Percentiles rank a stretch among this genome's conserved stretches.
Conservation (phyloP, 2,797 vertebrate genomes). For the Percopsis omiscomaycus region DNA sequence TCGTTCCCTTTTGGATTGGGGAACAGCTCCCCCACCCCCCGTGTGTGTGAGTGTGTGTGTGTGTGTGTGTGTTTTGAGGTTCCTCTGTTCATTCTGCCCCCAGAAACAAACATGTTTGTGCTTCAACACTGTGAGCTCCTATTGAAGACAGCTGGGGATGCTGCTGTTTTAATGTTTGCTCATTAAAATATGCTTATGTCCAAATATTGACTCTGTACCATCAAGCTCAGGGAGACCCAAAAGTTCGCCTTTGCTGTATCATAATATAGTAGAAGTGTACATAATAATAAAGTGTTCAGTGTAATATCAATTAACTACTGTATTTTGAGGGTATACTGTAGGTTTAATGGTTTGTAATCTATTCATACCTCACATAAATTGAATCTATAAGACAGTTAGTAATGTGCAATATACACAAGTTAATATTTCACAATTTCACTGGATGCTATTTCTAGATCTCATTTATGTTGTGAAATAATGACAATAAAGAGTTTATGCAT, state of each 20-base stretch:
- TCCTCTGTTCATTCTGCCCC: conserved; percentile 50
- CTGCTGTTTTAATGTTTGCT: conserved; percentile 51
- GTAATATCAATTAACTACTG: too few relatives aligned
- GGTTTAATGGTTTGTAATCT: too few relatives aligned
- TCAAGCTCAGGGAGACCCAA: conserved; percentile 47
- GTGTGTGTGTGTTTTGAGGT: conserved; percentile 18
- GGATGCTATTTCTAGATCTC: too few relatives aligned
- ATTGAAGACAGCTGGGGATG: conserved; percentile 47
- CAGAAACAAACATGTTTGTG: conserved; percentile 64
- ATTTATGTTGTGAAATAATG: too few relatives aligned
- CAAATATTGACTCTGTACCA: conserved; percentile 62
- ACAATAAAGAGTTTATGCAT: too few relatives aligned
- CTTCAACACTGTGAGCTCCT: conserved; percentile 55
- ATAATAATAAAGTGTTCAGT: too few relatives aligned
- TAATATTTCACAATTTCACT: too few relatives aligned
- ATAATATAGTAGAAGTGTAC: conserved; percentile 13
- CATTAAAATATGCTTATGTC: conserved; percentile 68
- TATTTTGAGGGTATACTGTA: too few relatives aligned
- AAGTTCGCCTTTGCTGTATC: conserved; percentile 50
- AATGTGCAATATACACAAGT: too few relatives aligned
- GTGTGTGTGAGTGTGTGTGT: conserved; percentile 38
- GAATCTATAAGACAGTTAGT: too few relatives aligned
- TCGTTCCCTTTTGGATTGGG: conserved; percentile 70
- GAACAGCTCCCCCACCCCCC: conserved; percentile 42
- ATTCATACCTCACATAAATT: too few relatives aligned